These are phyloP conservation scores for Distichodus sexfasciatus DNA, from an alignment of 2,797 vertebrate genomes.

Conservation along the genomic window DNA sequence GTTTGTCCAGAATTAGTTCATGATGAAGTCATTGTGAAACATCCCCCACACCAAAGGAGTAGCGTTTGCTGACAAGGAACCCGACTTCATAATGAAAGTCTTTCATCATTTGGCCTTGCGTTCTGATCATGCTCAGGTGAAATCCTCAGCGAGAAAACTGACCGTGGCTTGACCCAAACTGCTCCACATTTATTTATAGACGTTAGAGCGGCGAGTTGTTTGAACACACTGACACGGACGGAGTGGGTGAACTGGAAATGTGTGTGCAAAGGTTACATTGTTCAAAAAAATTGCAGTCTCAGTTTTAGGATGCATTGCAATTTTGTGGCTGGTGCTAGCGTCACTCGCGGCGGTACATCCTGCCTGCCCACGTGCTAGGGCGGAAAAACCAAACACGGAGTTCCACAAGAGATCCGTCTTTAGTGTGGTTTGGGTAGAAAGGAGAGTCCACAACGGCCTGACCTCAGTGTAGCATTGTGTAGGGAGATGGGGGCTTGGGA, in stretches of 20 bases:
- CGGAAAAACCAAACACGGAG: constrained; percentile 32
- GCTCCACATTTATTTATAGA: constrained; percentile 17
- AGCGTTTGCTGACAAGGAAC: too few relatives aligned
- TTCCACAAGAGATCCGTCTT: constrained; percentile 10
- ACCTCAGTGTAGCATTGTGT: too few relatives aligned
- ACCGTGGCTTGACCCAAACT: not conserved
- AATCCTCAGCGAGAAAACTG: too few relatives aligned
- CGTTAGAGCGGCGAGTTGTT: not conserved
- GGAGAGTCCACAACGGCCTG: not conserved
- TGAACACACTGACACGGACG: not conserved
- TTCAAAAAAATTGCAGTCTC: constrained; percentile 39
- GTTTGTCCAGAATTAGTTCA: too few relatives aligned
- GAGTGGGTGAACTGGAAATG: constrained; percentile 17
- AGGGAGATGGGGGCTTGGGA: too few relatives aligned
- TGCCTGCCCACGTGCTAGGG: constrained; percentile 36
- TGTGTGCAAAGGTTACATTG: constrained; percentile 21
- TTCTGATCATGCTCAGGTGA: constrained; percentile 25
- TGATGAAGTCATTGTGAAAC: too few relatives aligned
- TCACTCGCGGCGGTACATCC: constrained; percentile 45
- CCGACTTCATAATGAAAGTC: too few relatives aligned
- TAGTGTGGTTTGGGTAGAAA: not conserved
- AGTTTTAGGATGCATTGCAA: constrained; percentile 45
- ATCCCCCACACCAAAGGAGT: too few relatives aligned
- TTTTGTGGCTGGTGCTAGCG: constrained; percentile 34
- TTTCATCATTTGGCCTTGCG: not conserved